Percentiles rank a stretch among this genome's conserved stretches.
Evolutionary conservation across 2,888 invertebrate genomes (phyloP).

Genomic region (Bhutanitis thaidina): DNA sequence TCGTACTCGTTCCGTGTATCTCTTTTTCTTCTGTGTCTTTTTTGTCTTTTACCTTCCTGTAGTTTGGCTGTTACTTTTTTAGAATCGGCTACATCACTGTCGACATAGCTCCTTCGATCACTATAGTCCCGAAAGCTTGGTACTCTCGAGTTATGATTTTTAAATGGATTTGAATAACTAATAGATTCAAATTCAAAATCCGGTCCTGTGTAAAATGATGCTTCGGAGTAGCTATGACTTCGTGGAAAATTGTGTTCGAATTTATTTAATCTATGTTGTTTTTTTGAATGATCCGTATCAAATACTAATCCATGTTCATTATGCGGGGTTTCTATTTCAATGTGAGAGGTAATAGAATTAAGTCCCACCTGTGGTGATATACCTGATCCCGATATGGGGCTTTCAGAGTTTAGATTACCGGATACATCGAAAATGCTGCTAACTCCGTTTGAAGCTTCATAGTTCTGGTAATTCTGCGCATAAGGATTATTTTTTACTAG

Average conservation of each 20-base stretch:
- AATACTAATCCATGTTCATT: not conserved
- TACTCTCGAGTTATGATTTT: slow-evolving; percentile 11
- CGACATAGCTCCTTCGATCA: slow-evolving; percentile 33
- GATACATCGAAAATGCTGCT: not conserved
- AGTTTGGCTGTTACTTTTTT: slow-evolving; percentile 30
- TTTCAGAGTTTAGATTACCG: not conserved
- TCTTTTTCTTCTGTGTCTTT: slow-evolving; percentile 41
- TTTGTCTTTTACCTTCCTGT: slow-evolving; percentile 27
- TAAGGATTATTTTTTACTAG: slow-evolving; percentile 8
- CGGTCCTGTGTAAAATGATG: slow-evolving; percentile 40
- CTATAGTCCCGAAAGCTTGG: slow-evolving; percentile 13
- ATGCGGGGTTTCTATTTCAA: not conserved
- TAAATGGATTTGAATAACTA: slow-evolving; percentile 27
- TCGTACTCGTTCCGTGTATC: slow-evolving; percentile 66
- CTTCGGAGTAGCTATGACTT: slow-evolving; percentile 37
- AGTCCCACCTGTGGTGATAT: not conserved
- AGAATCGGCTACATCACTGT: slow-evolving; percentile 42
- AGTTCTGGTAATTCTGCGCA: not conserved
- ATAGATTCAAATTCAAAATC: slow-evolving; percentile 31
- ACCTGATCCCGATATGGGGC: no score
- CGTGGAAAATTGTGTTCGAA: slow-evolving; percentile 36
- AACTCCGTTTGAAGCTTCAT: not conserved
- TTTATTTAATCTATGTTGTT: slow-evolving; percentile 24
- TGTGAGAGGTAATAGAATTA: not conserved
- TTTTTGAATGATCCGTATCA: not conserved